phyloP scores from a whole-genome alignment of 2,113 vertebrate genomes.

The Anarrhichthys ocellatus region DNA sequence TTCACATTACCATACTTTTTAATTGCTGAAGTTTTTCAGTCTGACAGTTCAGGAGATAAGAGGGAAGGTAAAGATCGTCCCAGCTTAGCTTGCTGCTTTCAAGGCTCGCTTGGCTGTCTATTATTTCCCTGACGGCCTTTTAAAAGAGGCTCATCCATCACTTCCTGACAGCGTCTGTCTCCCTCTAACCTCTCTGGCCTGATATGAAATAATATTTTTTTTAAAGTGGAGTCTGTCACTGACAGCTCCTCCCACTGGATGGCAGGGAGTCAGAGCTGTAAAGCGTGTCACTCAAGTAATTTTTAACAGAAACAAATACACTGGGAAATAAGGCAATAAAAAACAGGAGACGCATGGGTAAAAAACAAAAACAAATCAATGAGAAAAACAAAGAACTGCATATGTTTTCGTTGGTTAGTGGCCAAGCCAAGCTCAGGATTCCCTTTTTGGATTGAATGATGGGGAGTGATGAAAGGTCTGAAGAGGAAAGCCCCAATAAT shows the following conservation, averaged over 20 bases:
- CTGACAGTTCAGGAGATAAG: slow-evolving; percentile 66
- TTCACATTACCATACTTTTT: slow-evolving; percentile 63
- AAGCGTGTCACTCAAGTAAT: slow-evolving; percentile 63
- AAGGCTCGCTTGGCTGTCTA: slow-evolving; percentile 54
- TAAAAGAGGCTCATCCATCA: slow-evolving; percentile 77
- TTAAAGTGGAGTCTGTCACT: slow-evolving; percentile 69
- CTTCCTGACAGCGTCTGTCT: slow-evolving; percentile 69
- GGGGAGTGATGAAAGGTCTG: slow-evolving; percentile 64
- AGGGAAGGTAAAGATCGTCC: slow-evolving; percentile 35
- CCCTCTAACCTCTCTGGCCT: slow-evolving; percentile 63
- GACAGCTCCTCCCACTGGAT: slow-evolving; percentile 71
- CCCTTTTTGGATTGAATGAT: slow-evolving; percentile 48
- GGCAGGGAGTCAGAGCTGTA: slow-evolving; percentile 53
- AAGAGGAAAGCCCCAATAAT: slow-evolving; percentile 62
- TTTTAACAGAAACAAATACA: slow-evolving; percentile 29
- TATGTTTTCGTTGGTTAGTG: slow-evolving; percentile 35
- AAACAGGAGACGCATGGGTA: not conserved
- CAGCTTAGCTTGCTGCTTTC: slow-evolving; percentile 51
- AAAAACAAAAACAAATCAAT: slow-evolving; percentile 5
- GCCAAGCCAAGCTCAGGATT: slow-evolving; percentile 45
- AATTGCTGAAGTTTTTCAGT: slow-evolving; percentile 65
- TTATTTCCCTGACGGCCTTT: slow-evolving; percentile 72
- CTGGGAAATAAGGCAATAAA: slow-evolving; percentile 9
- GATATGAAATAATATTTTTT: slow-evolving; percentile 74
- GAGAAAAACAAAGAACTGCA: slow-evolving; percentile 4